phyloP scores from a whole-genome alignment of 2,888 invertebrate species.

The Nesidiocoris tenuis region DNA sequence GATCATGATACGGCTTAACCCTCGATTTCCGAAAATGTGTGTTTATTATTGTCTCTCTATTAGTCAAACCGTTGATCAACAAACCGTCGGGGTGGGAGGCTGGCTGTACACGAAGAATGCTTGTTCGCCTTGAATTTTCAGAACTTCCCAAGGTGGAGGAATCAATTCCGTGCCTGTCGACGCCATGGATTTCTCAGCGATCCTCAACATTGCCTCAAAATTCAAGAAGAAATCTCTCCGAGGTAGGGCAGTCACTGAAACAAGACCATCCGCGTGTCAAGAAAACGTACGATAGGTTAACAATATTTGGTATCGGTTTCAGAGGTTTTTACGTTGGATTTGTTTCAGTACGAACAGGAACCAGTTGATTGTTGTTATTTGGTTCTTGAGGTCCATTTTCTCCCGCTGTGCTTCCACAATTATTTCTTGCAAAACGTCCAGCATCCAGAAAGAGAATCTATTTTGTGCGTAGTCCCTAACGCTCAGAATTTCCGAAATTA shows the following conservation, averaged over 20 bases:
- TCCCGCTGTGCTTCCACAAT: constrained; percentile 10
- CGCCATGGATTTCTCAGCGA: constrained; percentile 1
- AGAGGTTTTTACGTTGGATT: constrained; percentile 29
- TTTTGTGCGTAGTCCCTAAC: constrained; percentile 6
- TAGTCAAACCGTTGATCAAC: no score
- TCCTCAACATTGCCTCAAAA: constrained; percentile 6
- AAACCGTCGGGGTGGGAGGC: no score
- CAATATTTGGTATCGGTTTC: not conserved
- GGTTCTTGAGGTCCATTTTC: constrained; percentile 9
- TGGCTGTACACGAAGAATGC: constrained; percentile 1
- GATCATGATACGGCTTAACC: no score
- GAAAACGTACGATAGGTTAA: not conserved
- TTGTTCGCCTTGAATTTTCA: not conserved
- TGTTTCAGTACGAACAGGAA: constrained; percentile 31
- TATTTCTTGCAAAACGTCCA: constrained; percentile 15
- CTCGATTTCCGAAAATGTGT: no score
- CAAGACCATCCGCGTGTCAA: not conserved
- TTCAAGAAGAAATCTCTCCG: constrained; percentile 2
- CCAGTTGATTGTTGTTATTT: constrained; percentile 25
- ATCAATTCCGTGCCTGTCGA: not conserved
- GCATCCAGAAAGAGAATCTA: constrained; percentile 28
- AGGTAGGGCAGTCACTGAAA: constrained; percentile 8
- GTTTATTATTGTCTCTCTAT: no score
- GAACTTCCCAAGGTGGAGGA: not conserved
- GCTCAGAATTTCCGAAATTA: constrained; percentile 1